Evolutionary conservation across 2,797 vertebrate species (phyloP), one percentile per base, ranked within the genome.

Genomic region (Telmatherina bonti): DNA sequence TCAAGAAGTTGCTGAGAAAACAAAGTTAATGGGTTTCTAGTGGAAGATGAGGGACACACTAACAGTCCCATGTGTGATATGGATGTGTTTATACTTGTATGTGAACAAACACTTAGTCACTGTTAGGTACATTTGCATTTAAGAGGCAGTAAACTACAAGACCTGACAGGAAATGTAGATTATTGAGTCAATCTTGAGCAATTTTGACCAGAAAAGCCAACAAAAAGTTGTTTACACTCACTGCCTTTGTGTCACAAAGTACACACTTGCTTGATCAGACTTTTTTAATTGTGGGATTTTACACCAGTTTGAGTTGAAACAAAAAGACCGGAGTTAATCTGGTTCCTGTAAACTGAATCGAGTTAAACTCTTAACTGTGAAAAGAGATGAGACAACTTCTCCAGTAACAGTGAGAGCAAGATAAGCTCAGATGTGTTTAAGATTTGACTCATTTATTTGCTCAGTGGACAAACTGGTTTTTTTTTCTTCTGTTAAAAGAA

Each of bases 1-100:
- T 53, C 43, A 30, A 38, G 24, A 52, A 24, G 35, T 7, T 27
- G 36, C 66, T 70, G 49, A 70, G 35, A 33, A 62, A 56, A 27
- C 0, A 16, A 13, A 5, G 47, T 15, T 3, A 29, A 30, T 58
- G 11, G 10, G 31, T n/a, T 16, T 43, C 55, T 7, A 43, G 30
- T 4, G 31, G 56, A 41, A 8, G 33, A 71, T 53, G 22, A 61
- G 66, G 22, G 33, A 70, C 73, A 65, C 51, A 71, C 47, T 51
- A n/a, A 22, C n/a, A 49, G 10, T 12, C 47, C 11, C n/a, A 24
- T 16, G 7, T 53, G 49, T 24, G 13, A 5, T 26, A 52, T 52
- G 45, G 45, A 22, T 47, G 47, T 49, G 9, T 47, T 9, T 49
- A 4, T 49, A 22, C 12, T 49, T 49, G n/a, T 49, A 49, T 49